Base-by-base conservation (phyloP, 2,888 invertebrate species). In the Andrena flavipes region DNA sequence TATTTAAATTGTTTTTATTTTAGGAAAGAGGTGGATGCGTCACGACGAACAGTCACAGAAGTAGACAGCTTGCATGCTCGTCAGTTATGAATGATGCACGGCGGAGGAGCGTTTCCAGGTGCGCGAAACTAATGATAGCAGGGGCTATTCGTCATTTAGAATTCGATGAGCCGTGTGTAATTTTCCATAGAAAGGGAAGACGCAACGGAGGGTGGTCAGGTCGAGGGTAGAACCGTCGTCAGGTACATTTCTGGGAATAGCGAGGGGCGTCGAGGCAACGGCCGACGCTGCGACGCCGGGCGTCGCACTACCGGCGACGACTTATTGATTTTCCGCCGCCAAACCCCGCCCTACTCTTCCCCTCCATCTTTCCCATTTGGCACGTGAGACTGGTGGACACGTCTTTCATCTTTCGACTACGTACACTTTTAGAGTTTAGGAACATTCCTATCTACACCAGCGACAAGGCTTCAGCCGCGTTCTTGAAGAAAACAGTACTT, bases 241-340 rank as follows among this genome's bases (percentile, higher is more conserved):
- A 80, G 79, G 80, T 79, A 49, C 79, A 80, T 79, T 80, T 80
- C 80, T 73, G 62, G 49, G 80, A 72, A 79, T 26, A 63, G 79
- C 62, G 63, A 68, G 73, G 71, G 65, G 20, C 51, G 60, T 65
- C 51, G 80, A 42, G 80, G 80, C 80, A 80, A 73, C 56, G 79
- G 79, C 81, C 81, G 81, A 60, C 81, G 59, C 68, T 59, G 74
- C 65, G 81, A 74, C 81, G 74, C 74, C 80, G 69, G 65, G 81
- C 81, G 79, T 74, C 80, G 79, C 51, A 60, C 79, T 33, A 60
- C 65, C 73, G 33, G 63, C 74, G 80, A 74, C 80, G 74, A 48
- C 67, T 80, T 81, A 81, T 81, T 81, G 81, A 81, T 81, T 80
- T 80, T 81, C 80, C 51, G 35, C 54, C 49, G 35, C 29, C 68